Evolutionary conservation across 2,888 invertebrate species (phyloP).

Genomic region (Lycophotia porphyrea): DNA sequence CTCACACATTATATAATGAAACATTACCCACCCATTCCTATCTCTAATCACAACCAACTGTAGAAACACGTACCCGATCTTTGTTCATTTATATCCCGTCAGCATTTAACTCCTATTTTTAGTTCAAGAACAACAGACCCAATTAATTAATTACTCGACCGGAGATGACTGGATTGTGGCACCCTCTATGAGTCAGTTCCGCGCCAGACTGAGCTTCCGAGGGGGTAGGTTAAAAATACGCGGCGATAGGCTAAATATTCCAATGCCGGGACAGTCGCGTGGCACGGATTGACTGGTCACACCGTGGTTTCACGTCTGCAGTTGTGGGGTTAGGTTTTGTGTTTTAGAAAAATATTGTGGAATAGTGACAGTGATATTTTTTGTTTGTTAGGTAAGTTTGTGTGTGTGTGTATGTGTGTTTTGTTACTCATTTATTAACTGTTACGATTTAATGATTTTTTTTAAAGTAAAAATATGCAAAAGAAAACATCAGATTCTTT

Average conservation of each 20-base stretch:
- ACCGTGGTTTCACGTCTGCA: conserved; percentile 42
- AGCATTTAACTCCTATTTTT: conserved; percentile 63
- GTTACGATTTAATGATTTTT: not conserved
- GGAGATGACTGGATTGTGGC: conserved; percentile 66
- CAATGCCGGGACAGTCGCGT: conserved; percentile 71
- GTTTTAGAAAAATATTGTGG: conserved; percentile 17
- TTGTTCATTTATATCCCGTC: conserved; percentile 30
- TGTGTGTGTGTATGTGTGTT: not conserved
- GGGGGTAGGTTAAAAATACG: conserved; percentile 87
- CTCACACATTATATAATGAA: conserved; percentile 25
- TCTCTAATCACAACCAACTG: conserved; percentile 55
- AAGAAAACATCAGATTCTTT: not conserved
- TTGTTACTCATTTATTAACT: not conserved
- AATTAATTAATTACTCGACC: conserved; percentile 67
- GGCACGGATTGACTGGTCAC: conserved; percentile 63
- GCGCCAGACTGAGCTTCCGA: conserved; percentile 70
- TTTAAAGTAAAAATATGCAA: not conserved
- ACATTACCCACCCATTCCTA: conserved; percentile 28
- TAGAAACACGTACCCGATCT: conserved; percentile 35
- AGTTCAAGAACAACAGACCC: conserved; percentile 64
- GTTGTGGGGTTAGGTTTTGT: conserved; percentile 31
- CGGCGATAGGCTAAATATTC: conserved; percentile 67
- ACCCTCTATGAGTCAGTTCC: conserved; percentile 73
- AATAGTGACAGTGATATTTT: not conserved
- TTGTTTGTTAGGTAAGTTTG: conserved; percentile 37